Evolutionary conservation across 2,888 invertebrate species (phyloP).

Genomic region (Trichogramma evanescens): DNA sequence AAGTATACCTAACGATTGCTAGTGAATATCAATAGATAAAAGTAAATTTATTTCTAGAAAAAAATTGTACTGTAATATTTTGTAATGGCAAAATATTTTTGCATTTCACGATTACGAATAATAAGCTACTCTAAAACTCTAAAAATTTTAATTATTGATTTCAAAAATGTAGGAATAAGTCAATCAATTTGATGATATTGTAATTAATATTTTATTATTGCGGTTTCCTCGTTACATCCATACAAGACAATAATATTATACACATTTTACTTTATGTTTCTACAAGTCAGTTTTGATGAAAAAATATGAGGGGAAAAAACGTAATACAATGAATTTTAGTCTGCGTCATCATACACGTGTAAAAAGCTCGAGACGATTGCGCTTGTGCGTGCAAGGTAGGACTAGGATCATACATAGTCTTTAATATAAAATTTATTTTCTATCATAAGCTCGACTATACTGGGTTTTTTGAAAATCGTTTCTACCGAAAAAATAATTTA

Average conservation of each 20-base stretch:
- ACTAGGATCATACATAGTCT: constrained; percentile 23
- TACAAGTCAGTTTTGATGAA: constrained; percentile 44
- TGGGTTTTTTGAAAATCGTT: not conserved
- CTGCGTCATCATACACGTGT: constrained; percentile 35
- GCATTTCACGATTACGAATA: constrained; percentile 19
- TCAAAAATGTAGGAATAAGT: too few relatives aligned
- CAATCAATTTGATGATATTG: too few relatives aligned
- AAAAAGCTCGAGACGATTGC: constrained; percentile 35
- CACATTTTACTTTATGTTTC: constrained; percentile 31
- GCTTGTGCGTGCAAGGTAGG: constrained; percentile 26
- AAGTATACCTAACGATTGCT: constrained; percentile 6
- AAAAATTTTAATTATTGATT: too few relatives aligned
- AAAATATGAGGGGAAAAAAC: constrained; percentile 21
- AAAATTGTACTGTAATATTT: constrained; percentile 22
- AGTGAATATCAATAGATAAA: constrained; percentile 18
- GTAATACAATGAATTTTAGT: constrained; percentile 22
- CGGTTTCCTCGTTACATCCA: constrained; percentile 33
- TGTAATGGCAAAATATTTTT: constrained; percentile 25
- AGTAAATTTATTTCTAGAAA: constrained; percentile 23
- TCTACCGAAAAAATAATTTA: constrained; percentile 16
- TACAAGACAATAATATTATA: constrained; percentile 38
- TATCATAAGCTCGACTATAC: too few relatives aligned
- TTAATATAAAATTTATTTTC: constrained; percentile 9
- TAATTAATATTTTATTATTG: constrained; percentile 27
- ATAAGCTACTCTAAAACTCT: constrained; percentile 18